phyloP scores from a whole-genome alignment of 2,888 invertebrate genomes.

The Dastarcus helophoroides region DNA sequence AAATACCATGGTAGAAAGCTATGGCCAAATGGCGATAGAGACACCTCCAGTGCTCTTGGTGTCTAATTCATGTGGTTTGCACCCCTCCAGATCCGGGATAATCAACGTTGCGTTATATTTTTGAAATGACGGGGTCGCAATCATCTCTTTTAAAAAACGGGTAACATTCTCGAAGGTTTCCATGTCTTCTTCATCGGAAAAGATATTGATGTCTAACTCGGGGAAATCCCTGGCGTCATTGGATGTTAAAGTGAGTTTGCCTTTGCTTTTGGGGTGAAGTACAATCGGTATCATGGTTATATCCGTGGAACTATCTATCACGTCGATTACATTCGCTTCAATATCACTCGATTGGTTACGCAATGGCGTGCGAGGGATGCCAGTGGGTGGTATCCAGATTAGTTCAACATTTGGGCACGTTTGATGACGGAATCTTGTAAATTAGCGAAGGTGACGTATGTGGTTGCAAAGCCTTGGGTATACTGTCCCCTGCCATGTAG shows the following conservation, averaged over 20 bases:
- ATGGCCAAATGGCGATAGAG: slow-evolving; percentile 26
- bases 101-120: slow-evolving; percentile 29
- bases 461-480: slow-evolving; percentile 14
- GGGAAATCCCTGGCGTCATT: slow-evolving; percentile 47
- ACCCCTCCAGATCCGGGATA: slow-evolving; percentile 36
- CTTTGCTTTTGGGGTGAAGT: slow-evolving; percentile 40
- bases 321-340: not conserved
- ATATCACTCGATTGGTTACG: not conserved
- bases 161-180: slow-evolving; percentile 40
- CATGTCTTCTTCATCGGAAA: slow-evolving; percentile 44
- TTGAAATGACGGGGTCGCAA: slow-evolving; percentile 34
- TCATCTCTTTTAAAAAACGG: too few species aligned
- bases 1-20: slow-evolving; percentile 24
- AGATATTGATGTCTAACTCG: slow-evolving; percentile 50
- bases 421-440: slow-evolving; percentile 4
- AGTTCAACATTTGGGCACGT: slow-evolving; percentile 8
- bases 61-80: slow-evolving; percentile 29
- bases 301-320: slow-evolving; percentile 5
- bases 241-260: slow-evolving; percentile 42
- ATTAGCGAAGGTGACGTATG: slow-evolving; percentile 5
- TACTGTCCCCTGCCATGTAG: slow-evolving; percentile 40
- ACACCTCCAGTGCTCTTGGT: slow-evolving; percentile 44
- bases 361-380: slow-evolving; percentile 1
- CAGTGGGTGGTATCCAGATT: slow-evolving; percentile 2
- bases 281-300: slow-evolving; percentile 19